phyloP scores from a whole-genome alignment of 2,888 invertebrate species.

The Phalera bucephala region DNA sequence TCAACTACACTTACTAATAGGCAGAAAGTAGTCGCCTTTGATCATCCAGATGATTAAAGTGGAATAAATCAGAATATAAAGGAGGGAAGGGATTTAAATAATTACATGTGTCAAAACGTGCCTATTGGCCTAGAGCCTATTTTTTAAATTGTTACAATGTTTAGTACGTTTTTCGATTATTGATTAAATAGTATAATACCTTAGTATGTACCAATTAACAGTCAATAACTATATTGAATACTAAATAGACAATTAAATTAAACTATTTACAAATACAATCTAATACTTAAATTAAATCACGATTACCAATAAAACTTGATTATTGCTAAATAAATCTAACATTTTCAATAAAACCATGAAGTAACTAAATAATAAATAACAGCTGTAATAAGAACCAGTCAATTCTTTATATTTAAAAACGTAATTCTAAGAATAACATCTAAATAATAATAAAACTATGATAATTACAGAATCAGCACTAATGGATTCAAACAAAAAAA shows the following conservation, averaged over 20 bases:
- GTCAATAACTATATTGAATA: constrained; percentile 14
- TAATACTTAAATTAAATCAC: constrained; percentile 44
- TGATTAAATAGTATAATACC: too few species aligned
- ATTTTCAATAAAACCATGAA: constrained; percentile 33
- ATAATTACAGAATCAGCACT: constrained; percentile 43
- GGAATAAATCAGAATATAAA: too few species aligned
- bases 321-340: constrained; percentile 39
- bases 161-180: too few species aligned
- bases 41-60: too few species aligned
- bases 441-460: constrained; percentile 14
- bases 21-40: too few species aligned
- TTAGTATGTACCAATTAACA: constrained; percentile 14
- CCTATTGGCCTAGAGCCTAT: too few species aligned
- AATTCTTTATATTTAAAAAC: constrained; percentile 40
- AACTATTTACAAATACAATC: constrained; percentile 24
- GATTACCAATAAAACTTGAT: constrained; percentile 41
- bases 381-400: constrained; percentile 67
- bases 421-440: constrained; percentile 30
- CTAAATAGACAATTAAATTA: constrained; percentile 5
- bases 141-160: too few species aligned
- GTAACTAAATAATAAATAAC: constrained; percentile 78
- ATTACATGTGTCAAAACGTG: too few species aligned
- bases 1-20: too few species aligned
- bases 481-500: constrained; percentile 44
- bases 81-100: too few species aligned